Percentiles rank a stretch among this genome's conserved stretches.
These are phyloP conservation scores for Gambusia holbrooki DNA, from an alignment of 2,113 vertebrate genomes.

Conservation along the genomic window DNA sequence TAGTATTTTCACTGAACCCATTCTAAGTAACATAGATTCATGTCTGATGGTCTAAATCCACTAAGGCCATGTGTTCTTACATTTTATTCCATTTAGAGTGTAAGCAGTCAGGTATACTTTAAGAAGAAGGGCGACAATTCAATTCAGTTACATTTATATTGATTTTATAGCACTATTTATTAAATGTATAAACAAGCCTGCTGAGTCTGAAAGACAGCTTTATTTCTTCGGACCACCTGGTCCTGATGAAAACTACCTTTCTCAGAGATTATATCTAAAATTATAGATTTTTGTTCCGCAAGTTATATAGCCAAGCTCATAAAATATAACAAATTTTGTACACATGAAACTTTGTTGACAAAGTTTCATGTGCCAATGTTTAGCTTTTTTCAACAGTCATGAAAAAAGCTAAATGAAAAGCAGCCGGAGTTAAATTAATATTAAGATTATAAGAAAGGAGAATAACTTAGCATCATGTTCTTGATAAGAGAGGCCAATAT, in stretches of 20 bases:
- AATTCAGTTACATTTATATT: background rate
- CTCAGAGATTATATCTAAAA: background rate
- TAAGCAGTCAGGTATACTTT: background rate
- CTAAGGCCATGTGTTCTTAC: background rate
- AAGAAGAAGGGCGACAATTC: background rate
- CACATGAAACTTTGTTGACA: too few relatives aligned
- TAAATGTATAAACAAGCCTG: too few relatives aligned
- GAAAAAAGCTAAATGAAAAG: background rate
- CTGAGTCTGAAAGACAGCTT: too few relatives aligned
- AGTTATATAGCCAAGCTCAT: background rate
- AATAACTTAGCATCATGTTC: background rate
- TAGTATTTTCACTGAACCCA: slow-evolving; percentile 3
- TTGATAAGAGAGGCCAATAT: background rate
- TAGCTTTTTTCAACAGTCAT: background rate
- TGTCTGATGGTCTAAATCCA: background rate
- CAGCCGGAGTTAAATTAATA: background rate
- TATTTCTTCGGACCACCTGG: too few relatives aligned
- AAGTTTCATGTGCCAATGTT: too few relatives aligned
- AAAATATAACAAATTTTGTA: too few relatives aligned
- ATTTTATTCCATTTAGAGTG: too few relatives aligned
- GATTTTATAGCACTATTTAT: background rate
- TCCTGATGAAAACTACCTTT: background rate
- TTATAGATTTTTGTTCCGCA: background rate
- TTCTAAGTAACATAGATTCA: background rate
- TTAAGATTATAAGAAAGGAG: background rate